Base-by-base conservation (phyloP, 1,140 invertebrate genomes). In the Sitophilus oryzae region DNA sequence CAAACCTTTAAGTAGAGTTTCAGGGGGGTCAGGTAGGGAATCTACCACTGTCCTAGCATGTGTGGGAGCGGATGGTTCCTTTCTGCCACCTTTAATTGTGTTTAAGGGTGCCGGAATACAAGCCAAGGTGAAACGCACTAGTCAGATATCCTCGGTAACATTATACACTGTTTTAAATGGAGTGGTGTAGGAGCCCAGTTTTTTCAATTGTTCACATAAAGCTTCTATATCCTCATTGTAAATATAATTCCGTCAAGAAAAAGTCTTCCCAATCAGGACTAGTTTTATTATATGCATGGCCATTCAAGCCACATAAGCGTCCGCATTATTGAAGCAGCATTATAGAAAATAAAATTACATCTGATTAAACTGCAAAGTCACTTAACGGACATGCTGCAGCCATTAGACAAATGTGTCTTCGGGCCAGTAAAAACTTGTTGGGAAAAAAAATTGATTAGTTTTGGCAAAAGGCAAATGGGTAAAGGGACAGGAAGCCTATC, bases 151-250 rank as follows among this genome's bases (percentile, higher is more conserved):
- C 51, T 59, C 65, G 21, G 65, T 64, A 55, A 69, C 68, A 4
- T 38, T 59, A 16, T 68, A 71, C 56, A 52, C 62, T 14, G 58
- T 61, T 21, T 64, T 63, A 0, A 55, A 53, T 56, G 68, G 61
- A 19, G 71, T 58, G 59, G 71, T 71, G 65, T 61, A 65, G 50
- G 61, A 61, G 50, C 43, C 59, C 10, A 42, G 59, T 4, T 72
- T 71, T 64, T 63, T 18, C 9, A 22, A 51, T 0, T 71, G 63
- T 68, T 72, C 41, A 47, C 23, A 19, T 18, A 16, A 8, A 36
- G 23, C 41, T 61, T 61, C n/a, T n/a, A n/a, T 52, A 47, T 47
- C 40, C 40, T 30, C 19, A 35, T 56, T 50, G 19, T 61, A 34
- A 37, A 58, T 6, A 47, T 43, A 21, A 35, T 54, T 3, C 49